These are phyloP conservation scores for Eledone cirrhosa DNA, from an alignment of 2,888 invertebrate species.

Conservation along the genomic window DNA sequence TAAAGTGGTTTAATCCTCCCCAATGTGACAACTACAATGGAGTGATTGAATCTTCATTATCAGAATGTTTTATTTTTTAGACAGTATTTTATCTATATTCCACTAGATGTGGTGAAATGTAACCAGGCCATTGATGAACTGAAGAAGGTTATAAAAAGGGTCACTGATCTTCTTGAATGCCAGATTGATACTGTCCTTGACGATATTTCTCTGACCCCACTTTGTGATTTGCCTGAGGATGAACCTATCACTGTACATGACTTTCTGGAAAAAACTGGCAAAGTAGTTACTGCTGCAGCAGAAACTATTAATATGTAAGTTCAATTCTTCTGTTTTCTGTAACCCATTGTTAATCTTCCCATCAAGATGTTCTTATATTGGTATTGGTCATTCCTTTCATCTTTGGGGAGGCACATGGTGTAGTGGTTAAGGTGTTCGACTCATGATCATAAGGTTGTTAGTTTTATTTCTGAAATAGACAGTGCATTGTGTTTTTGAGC, in stretches of 20 bases:
- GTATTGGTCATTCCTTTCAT: too few relatives aligned
- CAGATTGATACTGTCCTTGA: constrained; percentile 86
- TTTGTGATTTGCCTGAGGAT: constrained; percentile 83
- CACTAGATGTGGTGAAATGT: constrained; percentile 58
- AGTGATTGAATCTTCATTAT: too few relatives aligned
- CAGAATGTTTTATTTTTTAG: background rate
- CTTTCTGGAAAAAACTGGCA: constrained; percentile 84
- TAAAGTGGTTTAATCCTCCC: too few relatives aligned
- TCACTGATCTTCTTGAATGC: constrained; percentile 89
- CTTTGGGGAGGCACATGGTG: too few relatives aligned
- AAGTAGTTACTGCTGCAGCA: constrained; percentile 68
- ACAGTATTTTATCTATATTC: constrained; percentile 1
- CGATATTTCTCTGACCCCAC: constrained; percentile 85
- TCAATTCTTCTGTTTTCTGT: constrained; percentile 65
- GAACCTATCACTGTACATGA: constrained; percentile 87
- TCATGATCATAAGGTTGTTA: too few relatives aligned
- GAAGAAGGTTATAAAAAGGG: constrained; percentile 69
- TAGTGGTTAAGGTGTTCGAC: too few relatives aligned
- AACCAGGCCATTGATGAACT: constrained; percentile 59
- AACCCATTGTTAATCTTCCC: background rate
- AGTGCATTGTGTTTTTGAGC: too few relatives aligned
- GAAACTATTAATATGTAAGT: constrained; percentile 68
- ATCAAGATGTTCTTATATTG: too few relatives aligned
- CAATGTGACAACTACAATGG: too few relatives aligned
- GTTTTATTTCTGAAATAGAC: too few relatives aligned